Conservation (phyloP, 2,888 invertebrate species). For the Drosophila helvetica region DNA sequence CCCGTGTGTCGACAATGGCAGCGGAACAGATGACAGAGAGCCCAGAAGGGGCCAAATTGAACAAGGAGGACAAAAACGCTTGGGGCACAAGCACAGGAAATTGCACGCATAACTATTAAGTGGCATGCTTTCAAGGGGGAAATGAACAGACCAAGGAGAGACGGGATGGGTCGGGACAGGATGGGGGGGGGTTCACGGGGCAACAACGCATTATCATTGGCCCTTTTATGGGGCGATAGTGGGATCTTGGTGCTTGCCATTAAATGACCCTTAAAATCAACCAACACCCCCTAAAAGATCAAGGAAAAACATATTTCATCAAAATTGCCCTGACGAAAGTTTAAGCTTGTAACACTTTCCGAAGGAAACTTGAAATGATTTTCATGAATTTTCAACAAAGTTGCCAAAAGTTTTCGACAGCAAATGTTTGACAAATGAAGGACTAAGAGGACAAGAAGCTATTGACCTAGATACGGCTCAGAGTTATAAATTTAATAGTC, state of each 20-base stretch:
- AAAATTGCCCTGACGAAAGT: not conserved
- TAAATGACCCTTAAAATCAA: constrained; percentile 65
- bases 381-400: not conserved
- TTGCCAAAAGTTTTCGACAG: too few relatives aligned
- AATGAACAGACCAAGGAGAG: not conserved
- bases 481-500: not conserved
- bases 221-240: constrained; percentile 27
- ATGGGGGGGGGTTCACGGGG: too few relatives aligned
- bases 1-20: constrained; percentile 55
- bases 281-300: constrained; percentile 11
- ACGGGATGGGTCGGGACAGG: too few relatives aligned
- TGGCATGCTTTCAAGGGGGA: constrained; percentile 53
- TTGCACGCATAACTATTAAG: constrained; percentile 79
- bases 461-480: not conserved
- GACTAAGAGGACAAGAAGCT: not conserved
- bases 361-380: not conserved
- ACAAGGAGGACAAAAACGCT: constrained; percentile 51
- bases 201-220: constrained; percentile 56
- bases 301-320: constrained; percentile 1
- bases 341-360: not conserved
- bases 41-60: constrained; percentile 4
- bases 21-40: constrained; percentile 31
- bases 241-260: constrained; percentile 27
- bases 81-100: constrained; percentile 65
- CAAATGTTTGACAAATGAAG: not conserved